phyloP scores from a whole-genome alignment of 2,113 vertebrate species.

The Delphinapterus leucas region DNA sequence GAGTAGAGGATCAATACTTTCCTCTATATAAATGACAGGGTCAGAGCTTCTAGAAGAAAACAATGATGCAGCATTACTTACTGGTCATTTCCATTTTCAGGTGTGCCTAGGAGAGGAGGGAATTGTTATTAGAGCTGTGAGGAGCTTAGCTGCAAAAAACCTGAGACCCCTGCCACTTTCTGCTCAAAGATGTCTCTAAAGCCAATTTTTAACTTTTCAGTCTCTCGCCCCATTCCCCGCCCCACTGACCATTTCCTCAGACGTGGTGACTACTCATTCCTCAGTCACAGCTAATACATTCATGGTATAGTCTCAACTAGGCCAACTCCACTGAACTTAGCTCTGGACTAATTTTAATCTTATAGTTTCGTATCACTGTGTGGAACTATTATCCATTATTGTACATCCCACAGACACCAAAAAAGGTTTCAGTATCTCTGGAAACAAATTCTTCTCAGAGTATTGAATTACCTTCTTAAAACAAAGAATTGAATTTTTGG shows the following conservation, averaged over 20 bases:
- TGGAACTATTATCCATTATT: background rate
- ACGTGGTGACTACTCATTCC: background rate
- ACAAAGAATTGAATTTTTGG: background rate
- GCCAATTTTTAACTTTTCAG: background rate
- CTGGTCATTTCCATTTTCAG: constrained; percentile 84
- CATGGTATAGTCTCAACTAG: background rate
- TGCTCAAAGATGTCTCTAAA: background rate
- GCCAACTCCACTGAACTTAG: background rate
- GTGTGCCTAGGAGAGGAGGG: constrained; percentile 76
- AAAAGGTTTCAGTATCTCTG: background rate
- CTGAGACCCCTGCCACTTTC: background rate
- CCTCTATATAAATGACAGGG: background rate
- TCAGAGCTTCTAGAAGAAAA: background rate
- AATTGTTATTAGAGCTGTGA: constrained; percentile 36
- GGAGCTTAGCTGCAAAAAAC: background rate
- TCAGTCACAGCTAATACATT: background rate
- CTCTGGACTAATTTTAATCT: background rate
- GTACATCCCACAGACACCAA: background rate
- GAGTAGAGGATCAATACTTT: background rate
- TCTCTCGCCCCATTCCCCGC: background rate
- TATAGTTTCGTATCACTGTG: background rate
- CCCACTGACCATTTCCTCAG: background rate
- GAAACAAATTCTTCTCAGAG: background rate
- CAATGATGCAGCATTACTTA: constrained; percentile 71
- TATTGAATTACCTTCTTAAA: background rate